These are phyloP conservation scores for Apotomis betuletana DNA, from an alignment of 2,888 invertebrate genomes.

Conservation along the genomic window DNA sequence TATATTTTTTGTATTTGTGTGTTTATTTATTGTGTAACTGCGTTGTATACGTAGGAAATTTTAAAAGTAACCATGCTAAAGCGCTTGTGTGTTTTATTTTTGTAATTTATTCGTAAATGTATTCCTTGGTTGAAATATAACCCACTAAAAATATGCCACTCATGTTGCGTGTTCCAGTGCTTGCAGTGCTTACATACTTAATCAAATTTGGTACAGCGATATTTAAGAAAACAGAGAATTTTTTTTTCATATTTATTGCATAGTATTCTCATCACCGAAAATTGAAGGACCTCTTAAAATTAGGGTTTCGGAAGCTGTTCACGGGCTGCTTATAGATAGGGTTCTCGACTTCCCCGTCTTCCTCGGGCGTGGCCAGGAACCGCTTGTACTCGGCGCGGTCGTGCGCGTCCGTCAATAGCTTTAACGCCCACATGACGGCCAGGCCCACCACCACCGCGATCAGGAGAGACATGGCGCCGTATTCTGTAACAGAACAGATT, in stretches of 20 bases:
- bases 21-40: constrained; percentile 33
- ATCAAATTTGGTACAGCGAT: too few species aligned
- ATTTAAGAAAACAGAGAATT: too few species aligned
- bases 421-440: constrained; percentile 9
- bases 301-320: constrained; percentile 17
- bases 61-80: constrained; percentile 37
- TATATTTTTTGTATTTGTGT: constrained; percentile 34
- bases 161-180: too few species aligned
- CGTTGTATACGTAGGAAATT: constrained; percentile 21
- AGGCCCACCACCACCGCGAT: constrained; percentile 10
- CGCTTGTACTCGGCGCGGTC: constrained; percentile 27
- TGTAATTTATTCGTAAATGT: neutral
- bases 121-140: too few species aligned
- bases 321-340: constrained; percentile 11
- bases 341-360: constrained; percentile 13
- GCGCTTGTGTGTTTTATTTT: constrained; percentile 5
- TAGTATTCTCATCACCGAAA: constrained; percentile 3
- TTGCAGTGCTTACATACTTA: too few species aligned
- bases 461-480: constrained; percentile 16
- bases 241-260: too few species aligned
- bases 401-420: constrained; percentile 18
- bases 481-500: constrained; percentile 9
- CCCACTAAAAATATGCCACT: too few species aligned
- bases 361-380: constrained; percentile 27
- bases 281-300: constrained; percentile 26